Evolutionary conservation across 2,888 invertebrate species (phyloP).

Genomic region (Calephelis perditalis): DNA sequence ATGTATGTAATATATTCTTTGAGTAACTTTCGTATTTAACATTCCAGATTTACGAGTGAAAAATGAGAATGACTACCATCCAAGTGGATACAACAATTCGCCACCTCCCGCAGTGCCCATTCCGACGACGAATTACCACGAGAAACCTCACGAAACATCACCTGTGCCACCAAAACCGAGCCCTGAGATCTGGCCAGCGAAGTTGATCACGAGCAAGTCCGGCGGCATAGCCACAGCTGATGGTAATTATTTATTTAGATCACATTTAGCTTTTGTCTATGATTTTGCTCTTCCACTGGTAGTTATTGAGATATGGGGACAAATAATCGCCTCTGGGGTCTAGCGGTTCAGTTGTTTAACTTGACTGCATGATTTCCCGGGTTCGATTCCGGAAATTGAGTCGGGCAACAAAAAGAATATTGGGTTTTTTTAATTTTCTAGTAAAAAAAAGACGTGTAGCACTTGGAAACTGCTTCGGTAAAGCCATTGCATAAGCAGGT

Average conservation of each 20-base stretch:
- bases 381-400: no score
- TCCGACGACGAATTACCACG: slow-evolving; percentile 64
- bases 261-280: no score
- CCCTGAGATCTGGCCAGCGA: slow-evolving; percentile 80
- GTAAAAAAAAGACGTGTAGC: no score
- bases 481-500: no score
- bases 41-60: slow-evolving; percentile 87
- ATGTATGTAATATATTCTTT: background rate
- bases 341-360: no score
- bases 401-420: no score
- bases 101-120: slow-evolving; percentile 77
- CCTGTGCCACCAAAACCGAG: slow-evolving; percentile 78
- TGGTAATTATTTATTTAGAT: slow-evolving; percentile 71
- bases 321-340: no score
- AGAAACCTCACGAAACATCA: slow-evolving; percentile 64
- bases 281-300: no score
- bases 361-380: no score
- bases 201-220: slow-evolving; percentile 83
- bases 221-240: slow-evolving; percentile 91
- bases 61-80: slow-evolving; percentile 78
- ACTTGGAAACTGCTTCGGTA: no score
- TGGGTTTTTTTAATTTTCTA: no score
- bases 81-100: slow-evolving; percentile 76
- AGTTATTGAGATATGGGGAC: no score
- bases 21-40: slow-evolving; percentile 9